Evolutionary conservation across 2,797 vertebrate species (phyloP).

Genomic region (Neopelma chrysocephalum): DNA sequence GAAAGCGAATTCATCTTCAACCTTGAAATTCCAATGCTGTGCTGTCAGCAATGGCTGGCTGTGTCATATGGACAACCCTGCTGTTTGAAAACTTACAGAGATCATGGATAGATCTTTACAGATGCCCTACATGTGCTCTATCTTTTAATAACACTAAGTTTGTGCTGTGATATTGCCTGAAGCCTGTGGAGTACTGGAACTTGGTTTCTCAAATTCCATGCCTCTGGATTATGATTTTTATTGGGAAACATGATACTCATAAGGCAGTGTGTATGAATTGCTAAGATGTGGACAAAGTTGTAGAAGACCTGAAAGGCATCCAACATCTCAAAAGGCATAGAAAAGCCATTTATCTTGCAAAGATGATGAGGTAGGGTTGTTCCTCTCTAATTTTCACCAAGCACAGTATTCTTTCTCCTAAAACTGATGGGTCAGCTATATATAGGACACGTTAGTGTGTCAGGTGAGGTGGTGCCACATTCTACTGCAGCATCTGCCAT

Average conservation of each 20-base stretch:
- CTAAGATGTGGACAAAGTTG: not conserved
- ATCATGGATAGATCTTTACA: not conserved
- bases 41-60: not conserved
- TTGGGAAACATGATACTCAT: not conserved
- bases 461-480: not conserved
- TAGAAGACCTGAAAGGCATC: not conserved
- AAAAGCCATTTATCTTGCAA: not conserved
- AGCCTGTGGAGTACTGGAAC: not conserved
- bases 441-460: not conserved
- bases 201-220: not conserved
- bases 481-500: not conserved
- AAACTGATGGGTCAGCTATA: not conserved
- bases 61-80: not conserved
- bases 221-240: not conserved
- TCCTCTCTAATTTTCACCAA: not conserved
- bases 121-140: too few species aligned
- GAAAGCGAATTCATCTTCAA: not conserved
- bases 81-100: not conserved
- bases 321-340: not conserved
- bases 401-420: not conserved
- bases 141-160: not conserved
- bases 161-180: not conserved
- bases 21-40: not conserved
- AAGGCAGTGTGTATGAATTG: not conserved
- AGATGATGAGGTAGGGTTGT: not conserved